A percentile compares a stretch with the other conserved stretches of the same genome.
phyloP scores from a whole-genome alignment of 2,113 vertebrate species.

The Pogona vitticeps region DNA sequence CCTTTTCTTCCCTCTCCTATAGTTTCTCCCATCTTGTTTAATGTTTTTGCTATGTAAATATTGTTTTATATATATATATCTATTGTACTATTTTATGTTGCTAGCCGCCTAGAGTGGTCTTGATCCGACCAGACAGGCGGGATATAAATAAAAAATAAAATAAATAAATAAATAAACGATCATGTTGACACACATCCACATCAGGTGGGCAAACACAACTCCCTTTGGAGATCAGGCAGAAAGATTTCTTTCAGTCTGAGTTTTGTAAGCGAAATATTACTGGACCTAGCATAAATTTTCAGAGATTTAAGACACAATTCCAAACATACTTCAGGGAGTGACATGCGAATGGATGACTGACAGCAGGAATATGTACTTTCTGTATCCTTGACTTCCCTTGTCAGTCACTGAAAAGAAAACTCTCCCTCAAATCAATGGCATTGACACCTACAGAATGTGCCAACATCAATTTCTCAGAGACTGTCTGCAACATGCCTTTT shows the following conservation, averaged over 20 bases:
- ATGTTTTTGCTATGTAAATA: too few species aligned
- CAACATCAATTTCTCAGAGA: slow-evolving; percentile 22
- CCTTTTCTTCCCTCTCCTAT: not conserved
- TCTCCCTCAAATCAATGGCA: slow-evolving; percentile 22
- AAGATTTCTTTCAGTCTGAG: not conserved
- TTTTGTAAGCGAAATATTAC: not conserved
- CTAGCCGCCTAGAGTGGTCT: too few species aligned
- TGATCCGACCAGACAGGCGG: too few species aligned
- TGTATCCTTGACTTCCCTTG: slow-evolving; percentile 12
- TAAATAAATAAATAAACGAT: too few species aligned
- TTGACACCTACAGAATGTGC: slow-evolving; percentile 32
- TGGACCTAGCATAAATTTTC: not conserved
- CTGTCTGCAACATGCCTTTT: slow-evolving; percentile 27
- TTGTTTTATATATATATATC: too few species aligned
- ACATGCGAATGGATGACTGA: not conserved
- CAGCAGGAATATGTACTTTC: not conserved
- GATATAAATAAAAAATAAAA: not conserved
- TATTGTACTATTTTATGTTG: too few species aligned
- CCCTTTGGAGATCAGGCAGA: not conserved
- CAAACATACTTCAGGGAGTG: not conserved
- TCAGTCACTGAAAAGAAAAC: slow-evolving; percentile 13
- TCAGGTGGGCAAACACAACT: not conserved
- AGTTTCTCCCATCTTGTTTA: too few species aligned
- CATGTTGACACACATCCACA: not conserved
- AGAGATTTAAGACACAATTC: not conserved